Conservation (phyloP, 1,140 invertebrate genomes). For the Pachypeltis micranthus region DNA sequence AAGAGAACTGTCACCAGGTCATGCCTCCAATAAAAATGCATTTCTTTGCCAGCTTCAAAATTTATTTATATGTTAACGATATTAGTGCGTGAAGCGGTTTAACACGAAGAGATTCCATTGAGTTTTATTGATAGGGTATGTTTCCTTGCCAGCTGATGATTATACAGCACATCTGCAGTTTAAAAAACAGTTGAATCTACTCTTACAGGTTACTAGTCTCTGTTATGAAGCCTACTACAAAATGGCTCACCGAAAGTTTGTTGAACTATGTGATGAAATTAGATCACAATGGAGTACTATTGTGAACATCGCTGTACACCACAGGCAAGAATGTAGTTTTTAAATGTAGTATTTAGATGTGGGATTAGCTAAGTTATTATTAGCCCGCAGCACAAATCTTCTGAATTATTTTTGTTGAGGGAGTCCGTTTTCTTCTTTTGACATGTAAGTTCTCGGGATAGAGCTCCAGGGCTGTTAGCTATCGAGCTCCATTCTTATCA, state of each 20-base stretch:
- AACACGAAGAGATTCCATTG: not conserved
- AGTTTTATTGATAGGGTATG: too few species aligned
- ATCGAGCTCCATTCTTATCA: not conserved
- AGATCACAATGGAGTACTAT: constrained; percentile 56
- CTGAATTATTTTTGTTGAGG: too few species aligned
- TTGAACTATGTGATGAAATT: constrained; percentile 60
- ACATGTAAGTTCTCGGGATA: too few species aligned
- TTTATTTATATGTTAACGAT: not conserved
- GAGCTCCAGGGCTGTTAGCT: not conserved
- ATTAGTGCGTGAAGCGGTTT: not conserved
- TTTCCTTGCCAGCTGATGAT: too few species aligned
- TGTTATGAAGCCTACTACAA: constrained; percentile 88
- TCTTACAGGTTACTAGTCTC: constrained; percentile 33
- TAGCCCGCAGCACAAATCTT: not conserved
- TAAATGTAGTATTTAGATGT: not conserved
- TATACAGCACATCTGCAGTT: not conserved
- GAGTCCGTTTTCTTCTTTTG: too few species aligned
- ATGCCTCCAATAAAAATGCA: not conserved
- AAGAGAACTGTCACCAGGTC: not conserved
- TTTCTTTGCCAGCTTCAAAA: not conserved
- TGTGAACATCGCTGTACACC: constrained; percentile 67
- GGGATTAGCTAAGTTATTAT: not conserved
- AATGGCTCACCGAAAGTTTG: constrained; percentile 80
- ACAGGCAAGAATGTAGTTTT: constrained; percentile 41
- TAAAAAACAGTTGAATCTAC: not conserved